Evolutionary conservation across 1,140 invertebrate genomes (phyloP).

Genomic region (Ruditapes philippinarum): DNA sequence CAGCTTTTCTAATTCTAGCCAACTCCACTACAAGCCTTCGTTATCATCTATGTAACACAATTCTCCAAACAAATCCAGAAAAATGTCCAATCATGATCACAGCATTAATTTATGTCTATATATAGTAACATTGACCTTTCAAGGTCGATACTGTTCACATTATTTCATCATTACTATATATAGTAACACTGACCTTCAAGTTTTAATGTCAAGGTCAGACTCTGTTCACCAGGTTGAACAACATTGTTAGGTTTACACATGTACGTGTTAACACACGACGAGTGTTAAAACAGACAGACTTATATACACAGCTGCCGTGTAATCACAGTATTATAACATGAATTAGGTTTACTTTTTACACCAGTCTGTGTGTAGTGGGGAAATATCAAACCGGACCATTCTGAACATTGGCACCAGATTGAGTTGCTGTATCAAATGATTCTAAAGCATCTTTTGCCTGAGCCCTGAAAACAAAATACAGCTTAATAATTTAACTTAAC

Average conservation of each 20-base stretch:
- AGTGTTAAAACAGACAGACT: slow-evolving; percentile 30
- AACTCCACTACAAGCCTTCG: too few relatives aligned
- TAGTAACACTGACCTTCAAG: not conserved
- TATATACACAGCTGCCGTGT: slow-evolving; percentile 60
- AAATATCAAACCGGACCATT: slow-evolving; percentile 69
- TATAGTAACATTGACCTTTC: slow-evolving; percentile 17
- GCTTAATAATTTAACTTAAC: too few relatives aligned
- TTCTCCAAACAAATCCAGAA: not conserved
- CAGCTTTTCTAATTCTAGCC: too few relatives aligned
- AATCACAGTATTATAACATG: slow-evolving; percentile 57
- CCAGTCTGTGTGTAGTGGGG: not conserved
- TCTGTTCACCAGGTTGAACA: slow-evolving; percentile 20
- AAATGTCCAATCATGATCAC: slow-evolving; percentile 11
- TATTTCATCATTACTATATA: not conserved
- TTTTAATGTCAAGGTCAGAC: not conserved
- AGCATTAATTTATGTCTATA: slow-evolving; percentile 18
- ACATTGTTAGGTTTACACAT: slow-evolving; percentile 2
- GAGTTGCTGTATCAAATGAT: slow-evolving; percentile 59
- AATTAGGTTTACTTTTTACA: not conserved
- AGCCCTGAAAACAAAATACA: slow-evolving; percentile 58
- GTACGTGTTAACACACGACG: too few relatives aligned
- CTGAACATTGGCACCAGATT: slow-evolving; percentile 43
- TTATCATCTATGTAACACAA: too few relatives aligned
- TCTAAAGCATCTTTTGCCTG: slow-evolving; percentile 71
- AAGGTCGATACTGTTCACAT: slow-evolving; percentile 2